Evolutionary conservation across 2,797 vertebrate species (phyloP).

Genomic region (Smutsia gigantea): DNA sequence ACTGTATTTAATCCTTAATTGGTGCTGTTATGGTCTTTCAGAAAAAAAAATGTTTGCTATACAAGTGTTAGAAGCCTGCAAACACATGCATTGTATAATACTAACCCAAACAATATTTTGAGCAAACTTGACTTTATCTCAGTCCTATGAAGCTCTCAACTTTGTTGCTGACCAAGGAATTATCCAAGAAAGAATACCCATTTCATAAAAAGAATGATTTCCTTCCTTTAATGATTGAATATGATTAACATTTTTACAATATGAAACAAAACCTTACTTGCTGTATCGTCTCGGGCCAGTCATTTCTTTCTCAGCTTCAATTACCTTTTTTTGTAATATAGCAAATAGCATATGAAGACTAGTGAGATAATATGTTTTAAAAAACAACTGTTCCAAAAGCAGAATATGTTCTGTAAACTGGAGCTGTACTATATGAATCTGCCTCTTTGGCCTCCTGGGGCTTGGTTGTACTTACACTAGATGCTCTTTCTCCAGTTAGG

Average conservation of each 20-base stretch:
- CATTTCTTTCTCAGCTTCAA: neutral
- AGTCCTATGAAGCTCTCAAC: neutral
- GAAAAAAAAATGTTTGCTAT: neutral
- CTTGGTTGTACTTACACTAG: neutral
- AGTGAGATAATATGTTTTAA: neutral
- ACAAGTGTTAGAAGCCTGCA: neutral
- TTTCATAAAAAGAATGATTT: conserved; percentile 23
- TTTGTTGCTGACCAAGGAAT: neutral
- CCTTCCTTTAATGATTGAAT: neutral
- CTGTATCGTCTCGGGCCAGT: neutral
- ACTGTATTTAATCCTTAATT: neutral
- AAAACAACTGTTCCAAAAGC: neutral
- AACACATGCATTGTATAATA: neutral
- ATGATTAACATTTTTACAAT: neutral
- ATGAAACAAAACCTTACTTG: neutral
- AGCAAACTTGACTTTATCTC: neutral
- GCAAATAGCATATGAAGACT: neutral
- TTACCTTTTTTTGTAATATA: neutral
- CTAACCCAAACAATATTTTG: neutral
- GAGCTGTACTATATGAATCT: neutral
- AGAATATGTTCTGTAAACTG: neutral
- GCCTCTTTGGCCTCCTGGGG: neutral
- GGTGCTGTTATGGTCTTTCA: neutral
- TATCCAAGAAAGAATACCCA: neutral
- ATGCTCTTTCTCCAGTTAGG: neutral